Percentiles rank a stretch among this genome's conserved stretches.
Evolutionary conservation across 2,797 vertebrate species (phyloP).

Genomic region (Aldrovandia affinis): DNA sequence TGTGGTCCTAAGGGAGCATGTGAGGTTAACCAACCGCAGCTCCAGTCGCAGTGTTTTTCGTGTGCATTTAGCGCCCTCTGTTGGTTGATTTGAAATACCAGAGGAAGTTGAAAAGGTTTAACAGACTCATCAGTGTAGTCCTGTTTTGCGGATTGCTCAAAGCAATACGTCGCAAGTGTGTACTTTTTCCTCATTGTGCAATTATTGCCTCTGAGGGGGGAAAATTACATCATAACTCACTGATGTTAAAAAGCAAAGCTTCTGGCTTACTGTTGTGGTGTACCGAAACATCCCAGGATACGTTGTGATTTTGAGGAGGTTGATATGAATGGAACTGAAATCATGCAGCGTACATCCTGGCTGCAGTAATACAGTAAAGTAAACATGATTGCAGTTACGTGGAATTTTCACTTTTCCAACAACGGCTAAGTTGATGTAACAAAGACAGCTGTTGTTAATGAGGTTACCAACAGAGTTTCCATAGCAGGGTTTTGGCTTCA

Average conservation of each 20-base stretch:
- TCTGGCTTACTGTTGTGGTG: background rate
- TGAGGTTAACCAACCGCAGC: conserved; percentile 49
- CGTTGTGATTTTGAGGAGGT: background rate
- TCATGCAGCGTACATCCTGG: background rate
- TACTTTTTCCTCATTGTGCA: background rate
- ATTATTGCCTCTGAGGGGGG: background rate
- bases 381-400: conserved; percentile 2
- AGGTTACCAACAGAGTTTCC: background rate
- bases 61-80: conserved; percentile 48
- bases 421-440: background rate
- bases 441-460: conserved; percentile 18
- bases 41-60: conserved; percentile 25
- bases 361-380: conserved; percentile 10
- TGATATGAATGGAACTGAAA: conserved; percentile 2
- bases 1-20: conserved; percentile 35
- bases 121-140: background rate
- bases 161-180: background rate
- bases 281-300: background rate
- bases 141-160: background rate
- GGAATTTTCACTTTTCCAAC: background rate
- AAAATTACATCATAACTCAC: conserved; percentile 8
- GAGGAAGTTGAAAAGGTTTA: background rate
- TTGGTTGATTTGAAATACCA: conserved; percentile 42
- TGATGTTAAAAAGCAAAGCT: conserved; percentile 11
- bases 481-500: background rate